Conservation (phyloP, 2,797 vertebrate species). For the Myotis findleyi region DNA sequence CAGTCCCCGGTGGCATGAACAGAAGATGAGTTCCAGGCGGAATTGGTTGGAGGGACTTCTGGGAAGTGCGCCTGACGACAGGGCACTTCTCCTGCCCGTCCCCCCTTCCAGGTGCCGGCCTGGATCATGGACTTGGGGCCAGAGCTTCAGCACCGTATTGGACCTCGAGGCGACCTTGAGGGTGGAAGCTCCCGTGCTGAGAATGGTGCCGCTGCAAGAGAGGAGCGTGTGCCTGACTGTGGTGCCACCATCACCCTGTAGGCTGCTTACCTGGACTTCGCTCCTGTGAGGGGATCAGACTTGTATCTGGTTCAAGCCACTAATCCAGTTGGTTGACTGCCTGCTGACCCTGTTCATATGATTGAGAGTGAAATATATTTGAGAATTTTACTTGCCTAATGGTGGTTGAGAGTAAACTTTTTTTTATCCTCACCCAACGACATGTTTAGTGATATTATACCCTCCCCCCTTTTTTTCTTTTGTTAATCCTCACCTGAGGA, state of each 20-base stretch:
- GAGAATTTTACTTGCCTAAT: not conserved
- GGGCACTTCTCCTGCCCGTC: not conserved
- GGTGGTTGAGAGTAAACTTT: not conserved
- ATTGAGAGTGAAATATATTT: not conserved
- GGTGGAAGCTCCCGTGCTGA: not conserved
- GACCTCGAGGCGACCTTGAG: not conserved
- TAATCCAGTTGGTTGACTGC: not conserved
- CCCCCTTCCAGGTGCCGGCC: not conserved
- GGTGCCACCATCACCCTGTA: not conserved
- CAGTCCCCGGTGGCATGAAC: not conserved
- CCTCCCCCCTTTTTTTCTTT: not conserved
- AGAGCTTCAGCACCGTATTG: not conserved
- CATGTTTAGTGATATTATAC: too few relatives aligned
- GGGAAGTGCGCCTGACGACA: not conserved
- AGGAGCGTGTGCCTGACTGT: not conserved
- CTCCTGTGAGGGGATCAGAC: not conserved
- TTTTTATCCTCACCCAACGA: not conserved
- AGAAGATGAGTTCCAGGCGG: not conserved
- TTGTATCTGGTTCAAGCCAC: not conserved
- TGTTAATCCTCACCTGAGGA: not conserved
- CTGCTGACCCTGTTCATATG: not conserved
- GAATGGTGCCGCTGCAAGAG: not conserved
- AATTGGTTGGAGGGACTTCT: not conserved
- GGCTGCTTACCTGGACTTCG: not conserved
- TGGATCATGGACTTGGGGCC: not conserved